Evolutionary conservation across 2,113 vertebrate genomes (phyloP).

Genomic region (Misgurnus anguillicaudatus): DNA sequence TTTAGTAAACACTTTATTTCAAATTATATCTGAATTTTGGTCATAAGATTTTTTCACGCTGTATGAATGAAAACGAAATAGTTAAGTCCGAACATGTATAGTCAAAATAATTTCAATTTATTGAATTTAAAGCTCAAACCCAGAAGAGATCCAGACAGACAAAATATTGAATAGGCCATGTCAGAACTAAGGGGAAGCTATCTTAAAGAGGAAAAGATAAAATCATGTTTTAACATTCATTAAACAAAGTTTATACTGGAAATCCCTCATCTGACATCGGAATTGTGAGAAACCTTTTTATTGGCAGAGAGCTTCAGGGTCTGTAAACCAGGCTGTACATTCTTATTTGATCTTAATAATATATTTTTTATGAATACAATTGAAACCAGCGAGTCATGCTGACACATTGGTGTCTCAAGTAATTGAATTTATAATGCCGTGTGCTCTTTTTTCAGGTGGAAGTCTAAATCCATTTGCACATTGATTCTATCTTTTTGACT

Average conservation of each 20-base stretch:
- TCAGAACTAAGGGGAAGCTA: background rate
- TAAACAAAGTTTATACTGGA: too few species aligned
- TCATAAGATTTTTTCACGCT: too few species aligned
- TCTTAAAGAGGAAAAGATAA: background rate
- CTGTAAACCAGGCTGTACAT: background rate
- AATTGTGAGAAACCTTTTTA: background rate
- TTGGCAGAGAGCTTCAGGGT: background rate
- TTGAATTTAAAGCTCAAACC: background rate
- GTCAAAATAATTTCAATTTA: background rate
- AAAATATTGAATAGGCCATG: background rate
- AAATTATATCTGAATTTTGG: too few species aligned
- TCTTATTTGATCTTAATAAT: background rate
- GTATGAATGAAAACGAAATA: too few species aligned
- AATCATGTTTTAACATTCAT: conserved; percentile 6
- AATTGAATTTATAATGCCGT: too few species aligned
- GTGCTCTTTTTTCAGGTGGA: too few species aligned
- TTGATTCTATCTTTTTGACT: too few species aligned
- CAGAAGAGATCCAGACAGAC: background rate
- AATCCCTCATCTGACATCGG: background rate
- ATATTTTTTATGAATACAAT: too few species aligned
- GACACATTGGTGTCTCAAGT: too few species aligned
- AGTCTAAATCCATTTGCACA: too few species aligned
- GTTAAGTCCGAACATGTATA: background rate
- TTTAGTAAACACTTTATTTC: too few species aligned
- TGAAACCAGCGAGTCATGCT: too few species aligned